Base-by-base conservation (phyloP, 2,113 vertebrate species). In the Triplophysa tibetana region DNA sequence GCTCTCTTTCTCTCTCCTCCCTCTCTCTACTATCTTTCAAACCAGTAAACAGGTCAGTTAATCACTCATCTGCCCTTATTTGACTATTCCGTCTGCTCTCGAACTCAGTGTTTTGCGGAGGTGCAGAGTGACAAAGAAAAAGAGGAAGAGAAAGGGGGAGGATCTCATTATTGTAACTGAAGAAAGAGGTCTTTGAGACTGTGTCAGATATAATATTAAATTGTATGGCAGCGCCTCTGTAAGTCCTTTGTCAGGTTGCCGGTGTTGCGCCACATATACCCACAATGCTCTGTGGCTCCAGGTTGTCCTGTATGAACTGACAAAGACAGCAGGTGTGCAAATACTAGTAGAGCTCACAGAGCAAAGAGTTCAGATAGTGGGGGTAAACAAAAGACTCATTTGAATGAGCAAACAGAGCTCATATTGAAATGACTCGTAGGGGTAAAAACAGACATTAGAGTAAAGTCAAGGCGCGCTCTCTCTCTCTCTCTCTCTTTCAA, bases 241-340 rank as follows among this genome's bases (percentile, higher is more conserved):
- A 81, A 81, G 78, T 77, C 74, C 70, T 54, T 84, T 86, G 80
- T 84, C 48, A 78, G 63, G 45, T 70, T 54, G n/a, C 65, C 23
- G 23, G 75, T 45, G 82, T 80, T 65, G 64, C 81, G 87, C 83
- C 75, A 86, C 85, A 85, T 82, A 86, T 86, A 88, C 90, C 90
- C 89, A 90, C 81, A 90, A 91, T 92, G 87, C 91, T 88, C 54
- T 65, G 74, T 87, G 86, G 89, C 88, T 88, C 88, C 85, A 88
- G 86, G 88, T 89, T 87, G 85, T 84, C 79, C 86, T 89, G 86
- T 87, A 86, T 82, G 83, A 81, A 83, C 85, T 81, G 88, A 90
- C 92, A 91, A 92, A 90, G 87, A 90, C 77, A 91, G 92, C 91
- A 93, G 92, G 91, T 92, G 91, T 93, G 90, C 90, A 93, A 92